Evolutionary conservation across 2,113 vertebrate species (phyloP).

Genomic region (Sinocyclocheilus maitianheensis): DNA sequence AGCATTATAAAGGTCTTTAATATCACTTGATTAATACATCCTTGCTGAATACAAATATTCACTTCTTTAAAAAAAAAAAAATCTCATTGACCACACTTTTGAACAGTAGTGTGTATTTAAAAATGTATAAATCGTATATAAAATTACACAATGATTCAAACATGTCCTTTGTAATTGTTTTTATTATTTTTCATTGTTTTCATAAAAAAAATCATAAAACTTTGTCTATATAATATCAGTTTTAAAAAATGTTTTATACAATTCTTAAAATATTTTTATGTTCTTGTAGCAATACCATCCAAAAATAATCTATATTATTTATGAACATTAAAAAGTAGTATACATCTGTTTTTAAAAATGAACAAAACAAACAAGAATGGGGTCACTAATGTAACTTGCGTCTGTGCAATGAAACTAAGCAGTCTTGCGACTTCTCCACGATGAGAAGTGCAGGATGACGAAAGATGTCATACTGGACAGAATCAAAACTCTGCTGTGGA

Average conservation of each 20-base stretch:
- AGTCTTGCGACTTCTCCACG: conserved; percentile 34
- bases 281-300: conserved; percentile 91
- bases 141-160: neutral
- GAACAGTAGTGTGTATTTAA: neutral
- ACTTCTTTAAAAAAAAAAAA: neutral
- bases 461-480: conserved; percentile 53
- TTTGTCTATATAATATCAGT: conserved; percentile 85
- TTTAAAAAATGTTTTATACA: conserved; percentile 87
- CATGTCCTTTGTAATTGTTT: conserved; percentile 47
- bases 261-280: conserved; percentile 86
- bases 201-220: conserved; percentile 84
- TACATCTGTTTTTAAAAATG: conserved; percentile 82
- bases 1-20: neutral
- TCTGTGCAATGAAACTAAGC: conserved; percentile 44
- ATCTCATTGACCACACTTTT: neutral
- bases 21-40: neutral
- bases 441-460: conserved; percentile 43
- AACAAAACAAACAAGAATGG: conserved; percentile 61
- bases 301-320: conserved; percentile 91
- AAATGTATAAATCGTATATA: neutral
- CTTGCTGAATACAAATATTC: neutral
- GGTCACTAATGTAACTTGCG: conserved; percentile 49
- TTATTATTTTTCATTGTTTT: conserved; percentile 61
- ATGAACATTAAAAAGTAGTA: conserved; percentile 93
- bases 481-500: conserved; percentile 41